phyloP scores from a whole-genome alignment of 1,140 invertebrate genomes.

The Venustaconcha ellipsiformis region DNA sequence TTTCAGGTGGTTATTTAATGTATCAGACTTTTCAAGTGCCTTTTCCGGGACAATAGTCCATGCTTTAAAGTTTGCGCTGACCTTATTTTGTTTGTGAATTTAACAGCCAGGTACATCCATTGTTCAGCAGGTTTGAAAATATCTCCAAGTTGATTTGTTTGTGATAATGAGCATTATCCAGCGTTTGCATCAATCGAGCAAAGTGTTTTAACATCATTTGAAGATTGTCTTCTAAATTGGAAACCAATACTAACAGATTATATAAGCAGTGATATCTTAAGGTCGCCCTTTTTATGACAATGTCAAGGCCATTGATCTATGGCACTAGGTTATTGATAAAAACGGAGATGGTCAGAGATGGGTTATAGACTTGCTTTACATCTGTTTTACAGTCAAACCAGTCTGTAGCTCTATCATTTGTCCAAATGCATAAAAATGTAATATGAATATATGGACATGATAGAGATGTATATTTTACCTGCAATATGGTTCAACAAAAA shows the following conservation, averaged over 20 bases:
- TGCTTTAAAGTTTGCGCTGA: conserved; percentile 4
- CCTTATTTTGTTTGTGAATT: conserved; percentile 18
- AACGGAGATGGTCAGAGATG: conserved; percentile 23
- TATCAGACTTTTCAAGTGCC: conserved; percentile 24
- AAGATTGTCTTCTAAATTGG: conserved; percentile 10
- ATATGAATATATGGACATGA: conserved; percentile 15
- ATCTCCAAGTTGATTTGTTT: conserved; percentile 22
- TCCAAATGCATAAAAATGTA: conserved; percentile 12
- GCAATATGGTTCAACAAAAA: conserved; percentile 18
- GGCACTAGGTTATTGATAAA: conserved; percentile 29
- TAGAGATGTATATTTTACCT: conserved; percentile 22
- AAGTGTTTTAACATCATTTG: conserved; percentile 13
- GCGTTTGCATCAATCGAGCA: conserved; percentile 21
- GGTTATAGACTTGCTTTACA: conserved; percentile 32
- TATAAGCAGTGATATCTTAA: conserved; percentile 8
- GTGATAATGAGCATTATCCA: conserved; percentile 18
- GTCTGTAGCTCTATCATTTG: conserved; percentile 20
- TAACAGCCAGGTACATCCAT: conserved; percentile 30
- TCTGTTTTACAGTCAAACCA: conserved; percentile 30
- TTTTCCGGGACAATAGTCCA: conserved; percentile 12
- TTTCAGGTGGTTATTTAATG: conserved; percentile 19
- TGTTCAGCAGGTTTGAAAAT: conserved; percentile 8
- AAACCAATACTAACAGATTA: conserved; percentile 30
- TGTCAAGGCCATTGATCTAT: conserved; percentile 13
- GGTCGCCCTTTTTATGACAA: conserved; percentile 6